A percentile compares a stretch with the other conserved stretches of the same genome.
phyloP scores from a whole-genome alignment of 2,888 invertebrate species.

The Agonum fuliginosum region DNA sequence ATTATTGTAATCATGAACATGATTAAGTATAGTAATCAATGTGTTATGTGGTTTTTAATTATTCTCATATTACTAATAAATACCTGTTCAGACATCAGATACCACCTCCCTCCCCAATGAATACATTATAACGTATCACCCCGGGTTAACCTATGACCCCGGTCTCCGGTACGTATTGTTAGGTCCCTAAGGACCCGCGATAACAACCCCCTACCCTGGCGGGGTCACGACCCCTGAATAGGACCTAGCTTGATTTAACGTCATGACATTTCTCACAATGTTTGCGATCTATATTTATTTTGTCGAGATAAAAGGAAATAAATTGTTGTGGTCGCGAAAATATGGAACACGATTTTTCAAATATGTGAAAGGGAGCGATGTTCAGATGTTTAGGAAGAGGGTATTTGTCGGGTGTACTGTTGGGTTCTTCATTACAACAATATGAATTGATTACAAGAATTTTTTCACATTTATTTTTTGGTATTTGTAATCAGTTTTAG shows the following conservation, averaged over 20 bases:
- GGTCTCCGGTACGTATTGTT: not conserved
- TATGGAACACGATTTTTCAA: constrained; percentile 40
- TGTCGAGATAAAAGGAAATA: constrained; percentile 50
- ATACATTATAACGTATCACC: not conserved
- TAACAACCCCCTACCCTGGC: not conserved
- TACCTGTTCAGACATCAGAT: not conserved
- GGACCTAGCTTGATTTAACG: constrained; percentile 43
- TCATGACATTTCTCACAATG: constrained; percentile 48
- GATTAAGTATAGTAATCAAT: too few species aligned
- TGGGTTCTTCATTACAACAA: too few species aligned
- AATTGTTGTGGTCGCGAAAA: constrained; percentile 35
- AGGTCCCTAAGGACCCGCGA: constrained; percentile 20
- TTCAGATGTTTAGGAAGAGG: constrained; percentile 7
- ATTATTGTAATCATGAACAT: too few species aligned
- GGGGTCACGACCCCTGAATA: constrained; percentile 16
- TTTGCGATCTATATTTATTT: constrained; percentile 53
- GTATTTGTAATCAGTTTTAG: too few species aligned
- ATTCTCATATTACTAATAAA: constrained; percentile 29
- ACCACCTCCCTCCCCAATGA: not conserved
- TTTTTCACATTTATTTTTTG: too few species aligned
- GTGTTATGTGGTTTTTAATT: too few species aligned
- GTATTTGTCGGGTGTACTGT: too few species aligned
- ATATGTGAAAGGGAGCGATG: constrained; percentile 19
- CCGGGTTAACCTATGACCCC: not conserved
- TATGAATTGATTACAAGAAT: too few species aligned